Percentiles rank a stretch among this genome's conserved stretches.
Conservation (phyloP, 2,888 invertebrate genomes). For the Lepidocyrtoides sp. region DNA sequence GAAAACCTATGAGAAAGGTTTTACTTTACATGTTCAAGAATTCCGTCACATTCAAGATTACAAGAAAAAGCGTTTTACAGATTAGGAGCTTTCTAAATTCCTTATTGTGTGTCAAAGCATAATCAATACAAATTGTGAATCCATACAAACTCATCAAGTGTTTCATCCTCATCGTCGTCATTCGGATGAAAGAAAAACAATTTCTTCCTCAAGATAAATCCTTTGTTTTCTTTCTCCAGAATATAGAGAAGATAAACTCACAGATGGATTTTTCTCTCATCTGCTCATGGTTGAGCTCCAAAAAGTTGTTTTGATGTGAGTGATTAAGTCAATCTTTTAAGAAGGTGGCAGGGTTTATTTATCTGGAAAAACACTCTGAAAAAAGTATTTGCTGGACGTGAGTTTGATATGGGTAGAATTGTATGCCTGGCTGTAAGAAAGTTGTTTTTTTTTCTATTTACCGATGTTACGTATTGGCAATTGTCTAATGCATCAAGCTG, state of each 20-base stretch:
- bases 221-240: constrained; percentile 1
- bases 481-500: constrained; percentile 8
- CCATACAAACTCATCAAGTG: constrained; percentile 26
- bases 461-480: background rate
- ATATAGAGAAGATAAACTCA: background rate
- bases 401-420: no score
- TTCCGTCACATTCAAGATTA: constrained; percentile 2
- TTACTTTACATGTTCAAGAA: background rate
- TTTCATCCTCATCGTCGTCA: background rate
- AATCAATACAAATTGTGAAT: constrained; percentile 21
- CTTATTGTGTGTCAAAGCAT: constrained; percentile 33
- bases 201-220: background rate
- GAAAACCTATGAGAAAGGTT: background rate
- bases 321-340: constrained; percentile 29
- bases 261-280: background rate
- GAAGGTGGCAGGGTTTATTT: constrained; percentile 34
- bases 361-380: constrained; percentile 22
- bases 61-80: constrained; percentile 61
- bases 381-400: background rate
- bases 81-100: constrained; percentile 40
- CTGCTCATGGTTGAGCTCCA: constrained; percentile 9
- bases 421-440: no score
- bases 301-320: constrained; percentile 22
- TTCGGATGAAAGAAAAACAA: background rate
- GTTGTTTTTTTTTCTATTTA: background rate